Evolutionary conservation across 1,140 invertebrate genomes (phyloP).

Genomic region (Drosophila ironensis): DNA sequence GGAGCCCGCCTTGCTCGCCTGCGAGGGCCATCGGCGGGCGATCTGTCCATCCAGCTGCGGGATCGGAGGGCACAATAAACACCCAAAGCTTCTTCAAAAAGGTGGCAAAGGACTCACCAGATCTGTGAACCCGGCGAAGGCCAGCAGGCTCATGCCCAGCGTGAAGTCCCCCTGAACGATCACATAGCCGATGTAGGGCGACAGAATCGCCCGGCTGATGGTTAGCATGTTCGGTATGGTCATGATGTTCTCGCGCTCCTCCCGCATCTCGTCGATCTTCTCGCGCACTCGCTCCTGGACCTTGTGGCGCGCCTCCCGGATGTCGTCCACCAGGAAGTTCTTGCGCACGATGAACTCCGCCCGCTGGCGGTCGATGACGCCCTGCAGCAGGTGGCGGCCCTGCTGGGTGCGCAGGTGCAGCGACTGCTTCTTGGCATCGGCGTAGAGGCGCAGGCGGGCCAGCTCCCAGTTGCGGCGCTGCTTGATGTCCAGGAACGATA

Average conservation of each 20-base stretch:
- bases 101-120: slow-evolving; percentile 85
- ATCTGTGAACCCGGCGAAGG: slow-evolving; percentile 92
- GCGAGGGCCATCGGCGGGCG: slow-evolving; percentile 94
- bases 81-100: no score
- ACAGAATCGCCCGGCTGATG: slow-evolving; percentile 90
- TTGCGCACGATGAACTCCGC: slow-evolving; percentile 85
- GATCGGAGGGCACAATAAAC: no score
- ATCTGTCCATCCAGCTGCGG: slow-evolving; percentile 96
- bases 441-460: slow-evolving; percentile 64
- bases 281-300: slow-evolving; percentile 85
- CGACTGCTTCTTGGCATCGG: slow-evolving; percentile 73
- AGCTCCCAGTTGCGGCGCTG: slow-evolving; percentile 72
- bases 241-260: slow-evolving; percentile 93
- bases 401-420: slow-evolving; percentile 77
- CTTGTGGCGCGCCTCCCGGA: slow-evolving; percentile 86
- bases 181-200: slow-evolving; percentile 93
- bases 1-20: slow-evolving; percentile 95
- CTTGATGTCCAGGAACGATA: slow-evolving; percentile 74
- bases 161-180: slow-evolving; percentile 89
- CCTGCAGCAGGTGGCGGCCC: slow-evolving; percentile 82
- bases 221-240: slow-evolving; percentile 97
- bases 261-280: slow-evolving; percentile 86
- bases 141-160: slow-evolving; percentile 88
- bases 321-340: slow-evolving; percentile 85
- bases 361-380: slow-evolving; percentile 84